Percentiles rank a stretch among this genome's conserved stretches.
Conservation (phyloP, 2,113 vertebrate genomes). For the Oreotrochilus melanogaster region DNA sequence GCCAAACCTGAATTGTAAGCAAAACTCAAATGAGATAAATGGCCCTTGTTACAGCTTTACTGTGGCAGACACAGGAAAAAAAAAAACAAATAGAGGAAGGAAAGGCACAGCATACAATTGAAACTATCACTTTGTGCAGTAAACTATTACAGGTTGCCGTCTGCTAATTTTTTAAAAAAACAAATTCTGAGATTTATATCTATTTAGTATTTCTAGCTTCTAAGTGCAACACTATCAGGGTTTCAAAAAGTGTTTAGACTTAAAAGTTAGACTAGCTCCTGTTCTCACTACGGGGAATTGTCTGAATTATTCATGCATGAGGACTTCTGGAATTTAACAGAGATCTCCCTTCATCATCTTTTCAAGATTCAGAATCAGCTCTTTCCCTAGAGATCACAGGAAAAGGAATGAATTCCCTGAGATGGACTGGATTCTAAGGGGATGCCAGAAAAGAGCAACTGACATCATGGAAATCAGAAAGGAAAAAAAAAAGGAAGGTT, state of each 20-base stretch:
- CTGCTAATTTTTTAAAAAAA: not conserved
- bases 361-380: not conserved
- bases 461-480: conserved; percentile 27
- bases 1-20: conserved; percentile 82
- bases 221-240: not conserved
- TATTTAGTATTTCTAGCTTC: not conserved
- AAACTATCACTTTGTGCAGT: not conserved
- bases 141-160: not conserved
- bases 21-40: conserved; percentile 57
- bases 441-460: conserved; percentile 21
- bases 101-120: conserved; percentile 37
- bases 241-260: not conserved
- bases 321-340: not conserved
- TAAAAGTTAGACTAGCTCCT: not conserved
- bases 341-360: not conserved
- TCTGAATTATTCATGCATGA: not conserved
- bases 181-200: not conserved
- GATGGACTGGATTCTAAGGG: not conserved
- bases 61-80: conserved; percentile 57
- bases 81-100: conserved; percentile 60
- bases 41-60: conserved; percentile 52
- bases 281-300: not conserved
- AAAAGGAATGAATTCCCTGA: not conserved
- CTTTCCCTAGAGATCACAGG: not conserved
- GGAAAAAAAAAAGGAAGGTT: not conserved